Evolutionary conservation across 1,140 invertebrate genomes (phyloP), one percentile per base, ranked within the genome.

Genomic region (Bathynomus jamesi): DNA sequence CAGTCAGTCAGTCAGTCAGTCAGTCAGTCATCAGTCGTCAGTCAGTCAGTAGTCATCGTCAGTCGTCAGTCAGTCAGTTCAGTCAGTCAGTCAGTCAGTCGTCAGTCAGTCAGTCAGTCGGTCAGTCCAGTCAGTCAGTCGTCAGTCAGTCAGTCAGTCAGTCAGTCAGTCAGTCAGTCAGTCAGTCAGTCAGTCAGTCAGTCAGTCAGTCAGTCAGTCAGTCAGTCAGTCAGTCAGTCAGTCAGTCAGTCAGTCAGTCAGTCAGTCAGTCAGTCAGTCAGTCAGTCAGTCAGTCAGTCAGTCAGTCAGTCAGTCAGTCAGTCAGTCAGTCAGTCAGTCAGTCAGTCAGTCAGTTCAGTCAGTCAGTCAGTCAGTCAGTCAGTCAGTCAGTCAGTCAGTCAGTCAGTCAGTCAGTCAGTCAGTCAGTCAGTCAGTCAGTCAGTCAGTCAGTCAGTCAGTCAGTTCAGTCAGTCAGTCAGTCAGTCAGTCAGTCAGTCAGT

Each of bases 401-500:
- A 40, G 72, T 75, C 72, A 67, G 72, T 74, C 72, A 67, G 72
- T 74, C 72, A 76, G 73, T 76, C 73, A 75, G 72, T 74, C 72
- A 74, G 72, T 74, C 72, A 74, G 72, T 74, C 62, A 53, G 73
- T 77, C 74, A 73, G 71, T 77, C 65, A 77, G 32, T 72, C 40
- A 76, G 28, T 72, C 66, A 76, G 25, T 77, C 30, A 77, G 68
- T 72, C 65, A 76, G 68, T 78, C 27, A 76, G 53, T 78, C 75
- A 78, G 24, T 40, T 73, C 74, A 76, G 32, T 76, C 74, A 76
- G 32, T 76, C 74, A 77, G 29, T 73, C 75, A 78, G 61, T 74
- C 76, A 76, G 70, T 78, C 75, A 74, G 30, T 75, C 75, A 76
- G 60, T 76, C 75, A 76, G 76, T 78, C 76, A 65, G 69, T 78